Evolutionary conservation across 2,888 invertebrate genomes (phyloP).

Genomic region (Athalia rosae): DNA sequence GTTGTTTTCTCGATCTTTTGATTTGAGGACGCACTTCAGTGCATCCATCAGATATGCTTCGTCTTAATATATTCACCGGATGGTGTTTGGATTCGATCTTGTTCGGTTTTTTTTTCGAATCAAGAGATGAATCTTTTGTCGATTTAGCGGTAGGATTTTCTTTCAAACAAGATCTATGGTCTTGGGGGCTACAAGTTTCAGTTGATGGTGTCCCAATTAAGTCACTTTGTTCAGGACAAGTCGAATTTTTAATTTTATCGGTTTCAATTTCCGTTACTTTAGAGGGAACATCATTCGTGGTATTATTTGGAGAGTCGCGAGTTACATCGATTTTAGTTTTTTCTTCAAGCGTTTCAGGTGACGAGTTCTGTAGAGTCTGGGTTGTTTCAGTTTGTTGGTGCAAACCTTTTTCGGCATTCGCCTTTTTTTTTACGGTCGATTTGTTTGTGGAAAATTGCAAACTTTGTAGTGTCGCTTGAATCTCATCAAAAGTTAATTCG

Average conservation of each 20-base stretch:
- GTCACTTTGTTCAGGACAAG: neutral
- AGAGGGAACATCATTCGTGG: neutral
- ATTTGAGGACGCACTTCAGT: slow-evolving; percentile 52
- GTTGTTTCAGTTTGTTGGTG: slow-evolving; percentile 41
- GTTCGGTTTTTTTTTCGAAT: slow-evolving; percentile 42
- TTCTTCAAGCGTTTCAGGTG: slow-evolving; percentile 42
- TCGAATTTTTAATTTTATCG: neutral
- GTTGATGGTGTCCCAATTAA: neutral
- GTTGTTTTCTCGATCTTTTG: slow-evolving; percentile 69
- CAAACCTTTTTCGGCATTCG: slow-evolving; percentile 36
- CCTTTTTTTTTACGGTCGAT: slow-evolving; percentile 41
- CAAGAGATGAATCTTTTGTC: slow-evolving; percentile 41
- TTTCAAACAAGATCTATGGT: neutral
- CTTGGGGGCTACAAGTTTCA: neutral
- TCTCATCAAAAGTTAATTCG: slow-evolving; percentile 69
- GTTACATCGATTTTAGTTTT: neutral
- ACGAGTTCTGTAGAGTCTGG: slow-evolving; percentile 30
- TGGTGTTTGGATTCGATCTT: slow-evolving; percentile 46
- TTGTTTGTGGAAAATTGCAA: slow-evolving; percentile 49
- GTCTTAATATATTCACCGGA: slow-evolving; percentile 47
- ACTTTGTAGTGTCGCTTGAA: slow-evolving; percentile 61
- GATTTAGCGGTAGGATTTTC: slow-evolving; percentile 45
- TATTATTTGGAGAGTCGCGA: neutral
- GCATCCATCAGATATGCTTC: slow-evolving; percentile 44
- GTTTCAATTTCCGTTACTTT: neutral